Conservation (phyloP, 1,140 invertebrate genomes). For the Drosophila miranda region DNA sequence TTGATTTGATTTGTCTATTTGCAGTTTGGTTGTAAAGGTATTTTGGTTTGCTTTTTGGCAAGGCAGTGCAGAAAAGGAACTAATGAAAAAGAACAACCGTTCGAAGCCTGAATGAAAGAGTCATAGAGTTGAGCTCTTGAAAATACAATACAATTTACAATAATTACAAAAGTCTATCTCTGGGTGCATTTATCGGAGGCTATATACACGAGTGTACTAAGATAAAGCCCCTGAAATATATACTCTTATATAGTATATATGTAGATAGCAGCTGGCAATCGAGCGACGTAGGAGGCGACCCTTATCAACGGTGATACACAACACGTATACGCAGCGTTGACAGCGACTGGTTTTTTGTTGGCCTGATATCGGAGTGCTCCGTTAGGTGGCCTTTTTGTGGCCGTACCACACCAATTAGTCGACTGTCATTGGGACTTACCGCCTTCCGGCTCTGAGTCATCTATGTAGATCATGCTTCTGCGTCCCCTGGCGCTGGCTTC, state of each 20-base stretch:
- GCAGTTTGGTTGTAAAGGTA: constrained; percentile 33
- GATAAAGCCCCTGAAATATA: not conserved
- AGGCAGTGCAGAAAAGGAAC: too few relatives aligned
- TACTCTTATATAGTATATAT: constrained; percentile 4
- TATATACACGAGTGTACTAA: not conserved
- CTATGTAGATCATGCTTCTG: constrained; percentile 90
- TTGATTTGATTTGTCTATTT: constrained; percentile 69
- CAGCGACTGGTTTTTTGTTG: not conserved
- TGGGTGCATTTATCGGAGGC: constrained; percentile 5
- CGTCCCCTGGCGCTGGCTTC: constrained; percentile 56
- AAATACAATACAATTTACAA: constrained; percentile 7
- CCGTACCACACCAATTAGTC: not conserved
- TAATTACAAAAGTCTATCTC: constrained; percentile 16
- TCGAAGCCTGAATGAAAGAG: constrained; percentile 9
- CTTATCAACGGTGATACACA: constrained; percentile 57
- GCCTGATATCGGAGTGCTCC: not conserved
- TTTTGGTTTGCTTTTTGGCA: not conserved
- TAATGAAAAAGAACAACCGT: not conserved
- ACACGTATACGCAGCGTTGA: constrained; percentile 33
- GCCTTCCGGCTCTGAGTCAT: constrained; percentile 92
- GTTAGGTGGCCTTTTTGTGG: not conserved
- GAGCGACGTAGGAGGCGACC: not conserved
- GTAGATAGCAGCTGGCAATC: constrained; percentile 16
- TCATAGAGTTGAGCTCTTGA: constrained; percentile 23
- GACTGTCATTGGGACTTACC: constrained; percentile 85